Evolutionary conservation across 2,888 invertebrate species (phyloP).

Genomic region (Pheosia gnoma): DNA sequence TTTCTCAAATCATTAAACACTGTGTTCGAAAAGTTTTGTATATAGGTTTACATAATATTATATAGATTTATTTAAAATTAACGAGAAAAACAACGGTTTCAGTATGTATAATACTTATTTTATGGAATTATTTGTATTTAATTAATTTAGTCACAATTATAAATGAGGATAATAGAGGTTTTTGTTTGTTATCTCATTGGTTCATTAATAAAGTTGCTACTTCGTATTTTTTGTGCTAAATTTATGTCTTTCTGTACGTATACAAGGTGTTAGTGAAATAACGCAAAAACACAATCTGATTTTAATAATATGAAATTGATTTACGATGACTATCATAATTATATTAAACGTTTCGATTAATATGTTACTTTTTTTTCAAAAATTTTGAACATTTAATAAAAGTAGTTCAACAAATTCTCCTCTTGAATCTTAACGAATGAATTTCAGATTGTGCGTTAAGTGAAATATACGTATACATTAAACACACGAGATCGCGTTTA

Average conservation of each 20-base stretch:
- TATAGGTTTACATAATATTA: slow-evolving; percentile 26
- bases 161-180: background rate
- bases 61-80: slow-evolving; percentile 33
- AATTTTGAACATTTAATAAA: too few relatives aligned
- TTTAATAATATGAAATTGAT: too few relatives aligned
- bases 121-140: slow-evolving; percentile 15
- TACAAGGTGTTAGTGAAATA: too few relatives aligned
- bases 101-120: slow-evolving; percentile 10
- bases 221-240: background rate
- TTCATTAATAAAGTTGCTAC: background rate
- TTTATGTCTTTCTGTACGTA: background rate
- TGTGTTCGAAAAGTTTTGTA: slow-evolving; percentile 29
- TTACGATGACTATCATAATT: too few relatives aligned
- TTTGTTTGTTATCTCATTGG: background rate
- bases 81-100: slow-evolving; percentile 19
- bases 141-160: slow-evolving; percentile 29
- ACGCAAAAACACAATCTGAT: too few relatives aligned
- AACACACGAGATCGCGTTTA: too few relatives aligned
- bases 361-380: too few relatives aligned
- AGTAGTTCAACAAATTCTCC: too few relatives aligned
- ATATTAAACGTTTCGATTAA: too few relatives aligned
- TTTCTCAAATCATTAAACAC: slow-evolving; percentile 20
- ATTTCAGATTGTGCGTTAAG: too few relatives aligned
- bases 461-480: too few relatives aligned
- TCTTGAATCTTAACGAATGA: too few relatives aligned